phyloP scores from a whole-genome alignment of 1,140 invertebrate genomes.

The Drosophila micromelanica region DNA sequence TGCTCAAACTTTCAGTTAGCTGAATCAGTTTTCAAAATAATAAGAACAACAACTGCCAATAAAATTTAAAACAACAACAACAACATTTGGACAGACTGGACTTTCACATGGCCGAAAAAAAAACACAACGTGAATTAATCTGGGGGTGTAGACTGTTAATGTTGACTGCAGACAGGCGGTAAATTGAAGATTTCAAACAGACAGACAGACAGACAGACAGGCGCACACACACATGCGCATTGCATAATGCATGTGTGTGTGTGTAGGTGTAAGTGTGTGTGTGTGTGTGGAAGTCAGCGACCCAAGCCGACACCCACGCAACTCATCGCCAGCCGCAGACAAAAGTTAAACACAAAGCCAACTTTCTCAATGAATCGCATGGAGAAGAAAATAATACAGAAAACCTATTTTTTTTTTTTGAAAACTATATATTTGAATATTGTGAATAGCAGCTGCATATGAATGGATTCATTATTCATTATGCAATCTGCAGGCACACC shows the following conservation, averaged over 20 bases:
- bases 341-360: conserved; percentile 36
- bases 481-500: neutral
- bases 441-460: conserved; percentile 20
- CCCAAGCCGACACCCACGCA: conserved; percentile 55
- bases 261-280: conserved; percentile 13
- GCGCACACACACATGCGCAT: conserved; percentile 36
- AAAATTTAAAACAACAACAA: conserved; percentile 11
- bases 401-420: no score
- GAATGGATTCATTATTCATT: conserved; percentile 15
- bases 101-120: conserved; percentile 54
- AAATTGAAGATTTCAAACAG: conserved; percentile 9
- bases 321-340: conserved; percentile 18
- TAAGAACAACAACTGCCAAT: conserved; percentile 13
- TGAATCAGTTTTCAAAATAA: conserved; percentile 4
- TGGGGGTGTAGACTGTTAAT: conserved; percentile 16
- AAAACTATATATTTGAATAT: conserved; percentile 5
- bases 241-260: conserved; percentile 47
- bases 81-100: conserved; percentile 27
- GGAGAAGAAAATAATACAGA: conserved; percentile 24
- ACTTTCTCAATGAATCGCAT: conserved; percentile 70
- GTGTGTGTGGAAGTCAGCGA: conserved; percentile 57
- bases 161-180: conserved; percentile 1
- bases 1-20: conserved; percentile 10
- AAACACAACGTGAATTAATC: conserved; percentile 18
- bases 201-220: conserved; percentile 28